phyloP scores from a whole-genome alignment of 2,113 vertebrate species.

The Oreocharis arfaki region DNA sequence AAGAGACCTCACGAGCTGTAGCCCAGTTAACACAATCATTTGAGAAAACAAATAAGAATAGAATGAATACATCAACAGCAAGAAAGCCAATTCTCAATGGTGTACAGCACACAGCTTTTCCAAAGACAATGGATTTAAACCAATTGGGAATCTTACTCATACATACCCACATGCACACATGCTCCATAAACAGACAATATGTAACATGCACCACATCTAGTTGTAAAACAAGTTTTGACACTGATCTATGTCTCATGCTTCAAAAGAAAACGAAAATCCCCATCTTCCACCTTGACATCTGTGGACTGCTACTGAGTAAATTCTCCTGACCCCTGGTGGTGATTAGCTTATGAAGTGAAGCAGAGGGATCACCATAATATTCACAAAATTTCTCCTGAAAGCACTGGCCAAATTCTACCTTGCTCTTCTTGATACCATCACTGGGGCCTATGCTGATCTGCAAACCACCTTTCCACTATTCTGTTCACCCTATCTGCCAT shows the following conservation, averaged over 20 bases:
- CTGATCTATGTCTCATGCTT: background rate
- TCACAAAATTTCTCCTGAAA: background rate
- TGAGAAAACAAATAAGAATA: constrained; percentile 26
- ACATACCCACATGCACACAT: background rate
- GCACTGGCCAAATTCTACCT: background rate
- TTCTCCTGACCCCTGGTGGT: constrained; percentile 16
- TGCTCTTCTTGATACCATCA: background rate
- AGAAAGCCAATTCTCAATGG: background rate
- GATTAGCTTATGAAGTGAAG: background rate
- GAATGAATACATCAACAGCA: background rate
- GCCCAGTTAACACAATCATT: background rate
- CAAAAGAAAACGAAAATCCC: background rate
- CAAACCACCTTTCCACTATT: background rate
- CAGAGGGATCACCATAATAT: background rate
- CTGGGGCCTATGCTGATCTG: background rate
- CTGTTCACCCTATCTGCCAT: background rate
- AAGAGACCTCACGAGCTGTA: background rate
- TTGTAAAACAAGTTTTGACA: background rate
- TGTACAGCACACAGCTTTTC: background rate
- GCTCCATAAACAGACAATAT: background rate
- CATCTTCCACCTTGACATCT: background rate
- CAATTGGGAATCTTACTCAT: constrained; percentile 23
- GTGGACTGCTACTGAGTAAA: background rate
- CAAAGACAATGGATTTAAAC: constrained; percentile 43
- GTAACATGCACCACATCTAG: background rate